Evolutionary conservation across 2,113 vertebrate species (phyloP), one percentile per base, ranked within the genome.

Genomic region (Pholis gunnellus): DNA sequence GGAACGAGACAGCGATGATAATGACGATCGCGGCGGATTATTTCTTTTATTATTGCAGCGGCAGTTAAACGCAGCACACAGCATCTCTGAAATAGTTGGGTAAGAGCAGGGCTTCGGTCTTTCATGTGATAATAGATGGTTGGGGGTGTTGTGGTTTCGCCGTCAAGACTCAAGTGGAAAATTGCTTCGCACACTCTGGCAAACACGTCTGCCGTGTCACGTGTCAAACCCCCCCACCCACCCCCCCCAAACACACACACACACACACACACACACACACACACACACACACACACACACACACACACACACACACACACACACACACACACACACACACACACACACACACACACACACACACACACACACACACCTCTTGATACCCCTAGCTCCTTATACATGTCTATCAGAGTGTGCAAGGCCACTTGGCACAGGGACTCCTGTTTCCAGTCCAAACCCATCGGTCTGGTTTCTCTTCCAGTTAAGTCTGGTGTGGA

Each of bases 131-230:
- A 94, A 93, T 93, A 76, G 89, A 78, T 10, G 83, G 85, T 89
- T 82, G 88, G 86, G 81, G 71, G 4, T 87, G 81, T 88, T 92
- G 89, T 81, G 90, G 91, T 89, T 86, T 89, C 4, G 25, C 87
- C 63, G 72, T 92, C 85, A 84, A 87, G 90, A 87, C 79, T 90
- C 83, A 87, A 94, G 91, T 93, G 94, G 91, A 94, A 94, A 94
- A 90, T 89, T 89, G 87, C 81, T 88, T 83, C 77, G 88, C 89
- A 82, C 86, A 83, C 88, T 83, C 85, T 78, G 87, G 87, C 61
- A 74, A 83, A 88, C 88, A 86, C 76, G 34, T 87, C 85, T 83
- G 85, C 78, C 56, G 79, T 22, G 79, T 93, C 89, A 92, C 77
- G 73, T 90, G 91, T 84, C 50, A 20, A 74, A 31, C 29, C 74